Evolutionary conservation across 1,140 invertebrate species (phyloP).

Genomic region (Linepithema humile): DNA sequence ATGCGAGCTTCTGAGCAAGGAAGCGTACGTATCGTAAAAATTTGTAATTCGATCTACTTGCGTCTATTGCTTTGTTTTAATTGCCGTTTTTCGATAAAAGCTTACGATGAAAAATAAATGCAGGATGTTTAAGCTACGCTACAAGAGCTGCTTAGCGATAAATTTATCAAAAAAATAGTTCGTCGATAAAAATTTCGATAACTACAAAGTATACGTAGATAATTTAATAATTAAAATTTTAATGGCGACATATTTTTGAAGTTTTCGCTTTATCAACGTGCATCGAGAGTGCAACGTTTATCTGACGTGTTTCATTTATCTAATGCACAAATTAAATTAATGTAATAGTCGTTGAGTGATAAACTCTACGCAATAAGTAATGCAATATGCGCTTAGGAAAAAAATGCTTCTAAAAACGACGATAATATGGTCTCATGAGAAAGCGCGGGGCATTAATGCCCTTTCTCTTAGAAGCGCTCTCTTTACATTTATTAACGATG

Average conservation of each 20-base stretch:
- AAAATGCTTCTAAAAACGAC: not conserved
- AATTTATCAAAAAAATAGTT: not conserved
- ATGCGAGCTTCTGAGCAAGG: not conserved
- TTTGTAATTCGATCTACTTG: conserved; percentile 28
- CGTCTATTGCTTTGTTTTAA: conserved; percentile 21
- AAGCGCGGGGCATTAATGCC: not conserved
- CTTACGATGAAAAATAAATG: not conserved
- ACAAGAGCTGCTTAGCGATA: not conserved
- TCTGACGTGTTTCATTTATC: not conserved
- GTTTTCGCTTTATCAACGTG: not conserved
- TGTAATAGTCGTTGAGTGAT: too few relatives aligned
- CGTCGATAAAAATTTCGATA: not conserved
- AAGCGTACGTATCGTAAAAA: conserved; percentile 21
- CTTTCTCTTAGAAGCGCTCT: conserved; percentile 13
- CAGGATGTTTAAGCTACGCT: not conserved
- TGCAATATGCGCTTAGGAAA: not conserved
- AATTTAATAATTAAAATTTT: not conserved
- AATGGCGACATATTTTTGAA: not conserved
- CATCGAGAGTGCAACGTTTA: too few relatives aligned
- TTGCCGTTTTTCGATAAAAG: conserved; percentile 28
- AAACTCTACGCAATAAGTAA: too few relatives aligned
- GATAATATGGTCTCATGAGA: not conserved
- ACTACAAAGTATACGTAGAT: not conserved
- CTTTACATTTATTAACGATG: conserved; percentile 40
- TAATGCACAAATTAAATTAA: not conserved